Evolutionary conservation across 2,113 vertebrate species (phyloP).

Genomic region (Chaetura pelagica): DNA sequence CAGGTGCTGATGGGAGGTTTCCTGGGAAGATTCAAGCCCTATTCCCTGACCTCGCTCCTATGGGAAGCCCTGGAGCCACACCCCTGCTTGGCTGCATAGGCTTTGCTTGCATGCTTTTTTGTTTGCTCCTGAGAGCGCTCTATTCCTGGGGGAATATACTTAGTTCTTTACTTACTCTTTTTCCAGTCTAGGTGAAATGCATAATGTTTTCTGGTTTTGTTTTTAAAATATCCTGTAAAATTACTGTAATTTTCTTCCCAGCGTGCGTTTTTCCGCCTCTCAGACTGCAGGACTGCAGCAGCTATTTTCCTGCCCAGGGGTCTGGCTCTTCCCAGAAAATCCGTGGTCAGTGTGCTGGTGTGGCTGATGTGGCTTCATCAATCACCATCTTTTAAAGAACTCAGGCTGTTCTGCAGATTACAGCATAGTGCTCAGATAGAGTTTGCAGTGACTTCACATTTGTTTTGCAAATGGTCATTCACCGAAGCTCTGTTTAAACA

Average conservation of each 20-base stretch:
- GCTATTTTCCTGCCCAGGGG: background rate
- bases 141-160: background rate
- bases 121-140: background rate
- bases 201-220: background rate
- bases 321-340: background rate
- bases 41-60: background rate
- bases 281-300: background rate
- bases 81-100: background rate
- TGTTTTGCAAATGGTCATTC: conserved; percentile 29
- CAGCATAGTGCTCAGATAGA: background rate
- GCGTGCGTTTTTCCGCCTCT: background rate
- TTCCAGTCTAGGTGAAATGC: background rate
- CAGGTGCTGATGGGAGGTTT: background rate
- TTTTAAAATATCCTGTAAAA: background rate
- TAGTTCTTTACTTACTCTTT: background rate
- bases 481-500: conserved; percentile 27
- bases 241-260: background rate
- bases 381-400: background rate
- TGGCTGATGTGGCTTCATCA: background rate
- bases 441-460: conserved; percentile 2
- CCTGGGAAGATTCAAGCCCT: background rate
- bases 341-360: background rate
- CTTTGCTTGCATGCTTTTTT: background rate
- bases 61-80: background rate
- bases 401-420: background rate